Conservation (phyloP, 2,113 vertebrate genomes). For the Apaloderma vittatum region DNA sequence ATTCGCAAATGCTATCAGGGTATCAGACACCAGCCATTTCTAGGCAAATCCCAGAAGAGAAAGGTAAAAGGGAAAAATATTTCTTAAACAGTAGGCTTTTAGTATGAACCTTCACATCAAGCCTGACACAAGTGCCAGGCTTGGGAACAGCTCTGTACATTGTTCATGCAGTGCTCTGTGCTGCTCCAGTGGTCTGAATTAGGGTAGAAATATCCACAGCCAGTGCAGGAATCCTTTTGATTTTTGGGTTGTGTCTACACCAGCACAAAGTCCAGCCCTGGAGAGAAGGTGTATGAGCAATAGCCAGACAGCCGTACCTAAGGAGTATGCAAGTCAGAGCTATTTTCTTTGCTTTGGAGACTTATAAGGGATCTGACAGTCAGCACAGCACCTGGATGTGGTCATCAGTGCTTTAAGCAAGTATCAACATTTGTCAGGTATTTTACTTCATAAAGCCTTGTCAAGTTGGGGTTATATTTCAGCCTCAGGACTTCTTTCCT, state of each 20-base stretch:
- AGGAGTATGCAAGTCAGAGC: not conserved
- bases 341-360: not conserved
- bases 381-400: not conserved
- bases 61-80: not conserved
- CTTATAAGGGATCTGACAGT: not conserved
- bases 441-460: not conserved
- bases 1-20: conserved; percentile 41
- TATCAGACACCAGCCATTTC: not conserved
- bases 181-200: not conserved
- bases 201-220: not conserved
- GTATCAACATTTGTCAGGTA: not conserved
- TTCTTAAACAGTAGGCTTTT: not conserved
- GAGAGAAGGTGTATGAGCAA: not conserved
- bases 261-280: not conserved
- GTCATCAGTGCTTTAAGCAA: not conserved
- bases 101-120: not conserved
- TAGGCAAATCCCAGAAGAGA: not conserved
- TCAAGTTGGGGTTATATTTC: not conserved
- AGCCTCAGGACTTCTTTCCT: not conserved
- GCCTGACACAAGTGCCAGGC: fast-evolving
- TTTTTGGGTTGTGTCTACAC: not conserved
- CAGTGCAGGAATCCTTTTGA: not conserved
- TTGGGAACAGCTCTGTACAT: fast-evolving
- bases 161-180: not conserved
- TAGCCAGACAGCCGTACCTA: not conserved